These are phyloP conservation scores for Meteorus sp. DNA, from an alignment of 1,140 invertebrate species.

Conservation along the genomic window DNA sequence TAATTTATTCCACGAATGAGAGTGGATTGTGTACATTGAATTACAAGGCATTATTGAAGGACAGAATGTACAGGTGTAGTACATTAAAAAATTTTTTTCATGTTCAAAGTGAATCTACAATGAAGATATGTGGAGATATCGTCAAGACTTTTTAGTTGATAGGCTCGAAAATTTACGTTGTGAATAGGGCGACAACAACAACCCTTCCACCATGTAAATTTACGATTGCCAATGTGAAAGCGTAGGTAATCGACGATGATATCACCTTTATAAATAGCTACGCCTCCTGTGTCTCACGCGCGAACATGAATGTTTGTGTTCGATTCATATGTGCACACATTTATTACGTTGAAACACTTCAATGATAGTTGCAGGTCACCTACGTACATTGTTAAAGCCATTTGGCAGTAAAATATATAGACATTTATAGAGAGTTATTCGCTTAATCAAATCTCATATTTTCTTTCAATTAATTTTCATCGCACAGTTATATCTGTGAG, in stretches of 20 bases:
- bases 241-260: constrained; percentile 57
- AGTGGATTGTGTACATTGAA: neutral
- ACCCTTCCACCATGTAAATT: constrained; percentile 38
- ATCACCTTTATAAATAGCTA: constrained; percentile 57
- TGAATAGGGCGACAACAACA: neutral
- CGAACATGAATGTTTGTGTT: constrained; percentile 7
- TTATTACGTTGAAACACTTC: too few species aligned
- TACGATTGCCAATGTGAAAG: constrained; percentile 55
- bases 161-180: too few species aligned
- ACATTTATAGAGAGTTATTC: too few species aligned
- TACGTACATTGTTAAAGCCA: constrained; percentile 5
- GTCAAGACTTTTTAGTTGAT: too few species aligned
- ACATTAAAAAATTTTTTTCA: too few species aligned
- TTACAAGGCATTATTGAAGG: too few species aligned
- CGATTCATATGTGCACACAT: neutral
- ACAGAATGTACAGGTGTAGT: too few species aligned
- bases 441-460: too few species aligned
- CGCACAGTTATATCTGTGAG: too few species aligned
- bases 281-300: constrained; percentile 47
- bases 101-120: too few species aligned
- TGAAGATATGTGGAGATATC: too few species aligned
- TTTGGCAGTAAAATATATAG: neutral
- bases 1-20: constrained; percentile 4
- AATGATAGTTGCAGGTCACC: neutral
- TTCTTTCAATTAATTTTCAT: too few species aligned